Percentiles rank a stretch among this genome's conserved stretches.
Evolutionary conservation across 1,140 invertebrate genomes (phyloP).

Genomic region (Drosophila bipectinata): DNA sequence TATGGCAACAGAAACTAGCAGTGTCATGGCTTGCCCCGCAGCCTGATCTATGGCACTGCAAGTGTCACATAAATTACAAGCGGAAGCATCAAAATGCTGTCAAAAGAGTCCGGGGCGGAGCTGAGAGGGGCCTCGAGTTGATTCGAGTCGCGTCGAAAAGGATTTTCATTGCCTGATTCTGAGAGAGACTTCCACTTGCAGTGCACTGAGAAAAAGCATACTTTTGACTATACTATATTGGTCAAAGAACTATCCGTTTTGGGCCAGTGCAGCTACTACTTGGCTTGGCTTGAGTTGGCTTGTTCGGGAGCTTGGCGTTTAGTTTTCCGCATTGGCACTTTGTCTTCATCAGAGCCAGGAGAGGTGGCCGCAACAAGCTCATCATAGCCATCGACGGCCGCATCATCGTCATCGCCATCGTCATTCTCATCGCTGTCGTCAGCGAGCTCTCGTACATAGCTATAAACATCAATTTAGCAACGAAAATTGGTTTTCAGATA

Average conservation of each 20-base stretch:
- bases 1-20: constrained; percentile 42
- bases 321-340: constrained; percentile 76
- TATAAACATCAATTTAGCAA: constrained; percentile 81
- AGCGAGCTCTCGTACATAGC: constrained; percentile 64
- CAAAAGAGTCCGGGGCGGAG: constrained; percentile 36
- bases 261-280: constrained; percentile 21
- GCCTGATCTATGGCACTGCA: constrained; percentile 74
- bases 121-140: constrained; percentile 20
- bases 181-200: constrained; percentile 40
- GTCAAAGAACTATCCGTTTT: neutral
- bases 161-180: constrained; percentile 67
- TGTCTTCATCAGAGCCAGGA: constrained; percentile 67
- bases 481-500: constrained; percentile 82
- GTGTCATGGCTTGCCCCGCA: constrained; percentile 44
- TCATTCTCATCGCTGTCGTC: constrained; percentile 60
- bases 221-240: neutral
- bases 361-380: constrained; percentile 71
- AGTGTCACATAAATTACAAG: constrained; percentile 82
- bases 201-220: neutral
- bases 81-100: constrained; percentile 79
- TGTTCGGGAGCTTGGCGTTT: constrained; percentile 63
- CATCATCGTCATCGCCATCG: constrained; percentile 56
- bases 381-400: constrained; percentile 72
- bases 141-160: constrained; percentile 51
- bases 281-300: constrained; percentile 22